Conservation (phyloP, 2,888 invertebrate species). For the Tinea pellionella region DNA sequence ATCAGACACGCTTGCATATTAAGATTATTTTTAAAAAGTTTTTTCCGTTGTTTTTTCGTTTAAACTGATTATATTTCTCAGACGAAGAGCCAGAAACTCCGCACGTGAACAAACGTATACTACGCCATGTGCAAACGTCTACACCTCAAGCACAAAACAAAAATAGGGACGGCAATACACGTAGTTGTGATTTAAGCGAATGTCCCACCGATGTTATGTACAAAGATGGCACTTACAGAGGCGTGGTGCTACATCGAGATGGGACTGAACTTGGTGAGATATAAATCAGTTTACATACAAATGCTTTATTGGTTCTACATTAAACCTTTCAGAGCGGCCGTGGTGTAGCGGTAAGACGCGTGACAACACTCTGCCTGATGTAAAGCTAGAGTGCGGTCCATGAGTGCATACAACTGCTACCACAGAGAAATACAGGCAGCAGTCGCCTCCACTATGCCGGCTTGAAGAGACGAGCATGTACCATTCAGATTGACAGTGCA, state of each 20-base stretch:
- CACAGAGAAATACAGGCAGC: too few species aligned
- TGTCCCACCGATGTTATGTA: constrained; percentile 24
- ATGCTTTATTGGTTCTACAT: background rate
- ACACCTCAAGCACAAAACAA: constrained; percentile 38
- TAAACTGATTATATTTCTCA: constrained; percentile 17
- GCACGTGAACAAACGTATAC: constrained; percentile 30
- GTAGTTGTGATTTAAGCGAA: constrained; percentile 17
- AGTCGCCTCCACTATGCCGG: too few species aligned
- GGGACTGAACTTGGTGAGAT: constrained; percentile 55
- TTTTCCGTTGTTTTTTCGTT: too few species aligned
- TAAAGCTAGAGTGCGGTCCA: too few species aligned
- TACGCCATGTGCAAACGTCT: constrained; percentile 47
- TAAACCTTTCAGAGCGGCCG: too few species aligned
- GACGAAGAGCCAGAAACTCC: constrained; percentile 43
- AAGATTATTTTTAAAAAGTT: too few species aligned
- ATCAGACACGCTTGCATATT: too few species aligned
- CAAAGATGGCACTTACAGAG: constrained; percentile 53
- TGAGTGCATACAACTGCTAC: too few species aligned
- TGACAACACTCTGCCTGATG: too few species aligned
- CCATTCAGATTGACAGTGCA: too few species aligned
- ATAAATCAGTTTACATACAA: constrained; percentile 16
- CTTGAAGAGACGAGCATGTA: too few species aligned
- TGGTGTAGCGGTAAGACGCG: too few species aligned
- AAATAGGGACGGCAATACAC: constrained; percentile 18
- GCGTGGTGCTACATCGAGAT: constrained; percentile 48